Base-by-base conservation (phyloP, 2,113 vertebrate species). In the Catharus minimus region DNA sequence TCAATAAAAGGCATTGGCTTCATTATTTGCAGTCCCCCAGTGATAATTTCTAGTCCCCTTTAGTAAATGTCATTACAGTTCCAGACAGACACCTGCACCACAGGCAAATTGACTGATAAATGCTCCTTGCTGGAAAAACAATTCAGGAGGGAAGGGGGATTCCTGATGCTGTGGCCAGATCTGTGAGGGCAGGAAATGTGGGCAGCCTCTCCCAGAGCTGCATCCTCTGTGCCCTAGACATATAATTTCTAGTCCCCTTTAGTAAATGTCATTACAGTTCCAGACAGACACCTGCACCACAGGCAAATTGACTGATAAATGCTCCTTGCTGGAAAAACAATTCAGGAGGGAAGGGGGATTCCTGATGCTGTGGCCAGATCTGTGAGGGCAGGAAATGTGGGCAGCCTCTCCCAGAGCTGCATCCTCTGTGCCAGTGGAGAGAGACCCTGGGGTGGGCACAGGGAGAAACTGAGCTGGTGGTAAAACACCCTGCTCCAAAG, bases 1-100 rank as follows among this genome's bases (percentile, higher is more conserved):
- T 94, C 92, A 95, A 85, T 93, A 94, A 94, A 92, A 92, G 71
- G 73, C 75, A 87, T 41, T 71, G 46, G 38, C 74, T 95, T 96
- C 94, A 93, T 93, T 94, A 96, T 94, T 82, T 94, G 88, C 80
- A 86, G 71, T 94, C 58, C 89, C 78, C 36, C 68, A 24, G 67
- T 74, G 90, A 90, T 92, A 93, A 94, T 90, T 95, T 92, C 74
- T 68, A 67, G 82, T 28, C 67, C 43, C 71, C 33, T 78, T 93
- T 56, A 53, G 86, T 77, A 96, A 94, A 92, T 93, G 88, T 90
- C 86, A 93, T 96, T 89, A 89, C 3, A 1, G 57, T 24, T 95
- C 86, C 93, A 95, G 83, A 90, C 92, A 90, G 86, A 88, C 92
- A 89, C 32, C 88, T 93, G 89, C 85, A 90, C 67, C 33, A 7